A percentile compares a stretch with the other conserved stretches of the same genome.
Conservation (phyloP, 1,140 invertebrate species). For the Sycobia sp. region DNA sequence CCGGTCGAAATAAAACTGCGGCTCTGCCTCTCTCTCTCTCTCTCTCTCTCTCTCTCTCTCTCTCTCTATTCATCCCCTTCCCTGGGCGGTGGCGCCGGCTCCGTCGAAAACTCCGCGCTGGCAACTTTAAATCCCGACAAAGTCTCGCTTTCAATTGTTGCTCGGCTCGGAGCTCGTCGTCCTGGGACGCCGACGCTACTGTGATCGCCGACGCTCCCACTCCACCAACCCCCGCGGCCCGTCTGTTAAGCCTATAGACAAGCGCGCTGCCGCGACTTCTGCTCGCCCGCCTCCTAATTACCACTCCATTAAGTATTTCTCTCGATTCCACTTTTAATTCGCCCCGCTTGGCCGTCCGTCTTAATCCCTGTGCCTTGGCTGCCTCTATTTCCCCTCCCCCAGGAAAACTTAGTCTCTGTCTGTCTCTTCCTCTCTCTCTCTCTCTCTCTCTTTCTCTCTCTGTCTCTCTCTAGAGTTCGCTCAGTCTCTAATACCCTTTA, state of each 20-base stretch:
- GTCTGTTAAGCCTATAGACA: not conserved
- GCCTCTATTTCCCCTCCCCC: not conserved
- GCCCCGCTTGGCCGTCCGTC: slow-evolving; percentile 6
- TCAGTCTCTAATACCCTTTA: too few species aligned
- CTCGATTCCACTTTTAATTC: slow-evolving; percentile 23
- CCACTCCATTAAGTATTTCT: slow-evolving; percentile 26
- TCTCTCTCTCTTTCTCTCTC: slow-evolving; percentile 1
- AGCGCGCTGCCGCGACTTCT: not conserved
- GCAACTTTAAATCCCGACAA: too few species aligned
- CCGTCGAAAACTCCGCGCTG: too few species aligned
- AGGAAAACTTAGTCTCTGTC: not conserved
- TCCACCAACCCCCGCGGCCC: too few species aligned
- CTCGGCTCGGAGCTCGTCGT: too few species aligned
- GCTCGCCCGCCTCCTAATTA: slow-evolving; percentile 10
- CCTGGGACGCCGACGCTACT: not conserved
- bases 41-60: not conserved
- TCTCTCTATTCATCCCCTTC: too few species aligned
- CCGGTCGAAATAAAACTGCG: too few species aligned
- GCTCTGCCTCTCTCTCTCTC: not conserved
- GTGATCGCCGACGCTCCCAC: too few species aligned
- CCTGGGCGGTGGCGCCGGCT: too few species aligned
- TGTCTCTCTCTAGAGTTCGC: too few species aligned
- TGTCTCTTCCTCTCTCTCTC: not conserved
- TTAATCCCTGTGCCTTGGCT: slow-evolving; percentile 7
- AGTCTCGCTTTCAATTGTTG: too few species aligned